Conservation (phyloP, 1,140 invertebrate species). For the Platyscapa corneri region DNA sequence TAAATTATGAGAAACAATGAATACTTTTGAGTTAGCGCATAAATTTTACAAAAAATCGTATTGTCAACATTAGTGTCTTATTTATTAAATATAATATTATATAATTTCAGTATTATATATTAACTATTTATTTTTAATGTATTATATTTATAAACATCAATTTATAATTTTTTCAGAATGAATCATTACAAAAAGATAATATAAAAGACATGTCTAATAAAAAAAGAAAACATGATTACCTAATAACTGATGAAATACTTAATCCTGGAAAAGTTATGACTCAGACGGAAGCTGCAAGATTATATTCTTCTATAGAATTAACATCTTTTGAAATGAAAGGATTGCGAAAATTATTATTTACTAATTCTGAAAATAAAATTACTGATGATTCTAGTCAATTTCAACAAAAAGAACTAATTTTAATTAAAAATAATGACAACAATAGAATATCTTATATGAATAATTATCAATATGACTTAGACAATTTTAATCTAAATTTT, state of each 20-base stretch:
- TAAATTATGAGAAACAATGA: too few species aligned
- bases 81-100: too few species aligned
- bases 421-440: neutral
- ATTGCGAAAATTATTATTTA: constrained; percentile 27
- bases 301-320: neutral
- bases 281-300: neutral
- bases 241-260: neutral
- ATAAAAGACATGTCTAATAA: neutral
- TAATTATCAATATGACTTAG: neutral
- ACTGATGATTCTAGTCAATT: neutral
- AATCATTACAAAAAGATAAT: neutral
- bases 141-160: too few species aligned
- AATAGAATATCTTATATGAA: neutral
- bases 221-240: neutral
- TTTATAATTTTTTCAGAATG: neutral
- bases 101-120: too few species aligned
- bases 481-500: neutral
- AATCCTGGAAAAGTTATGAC: neutral
- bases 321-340: neutral
- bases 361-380: neutral
- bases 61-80: too few species aligned
- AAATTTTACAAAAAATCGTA: too few species aligned
- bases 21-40: too few species aligned
- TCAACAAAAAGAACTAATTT: neutral
- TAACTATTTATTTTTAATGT: too few species aligned